Conservation (phyloP, 2,888 invertebrate genomes). For the Sarcophaga subvicina region DNA sequence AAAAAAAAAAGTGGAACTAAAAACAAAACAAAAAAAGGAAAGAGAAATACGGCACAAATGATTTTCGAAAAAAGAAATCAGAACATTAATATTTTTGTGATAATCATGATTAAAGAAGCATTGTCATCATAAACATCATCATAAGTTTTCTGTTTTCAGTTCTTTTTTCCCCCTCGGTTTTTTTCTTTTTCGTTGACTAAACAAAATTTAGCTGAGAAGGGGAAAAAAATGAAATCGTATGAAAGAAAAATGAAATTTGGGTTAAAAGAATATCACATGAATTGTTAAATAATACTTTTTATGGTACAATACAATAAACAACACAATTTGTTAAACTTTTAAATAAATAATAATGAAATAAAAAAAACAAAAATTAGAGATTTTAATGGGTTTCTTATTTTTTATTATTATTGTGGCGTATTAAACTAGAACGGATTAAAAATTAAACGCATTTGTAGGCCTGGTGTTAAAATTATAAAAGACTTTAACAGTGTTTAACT, state of each 20-base stretch:
- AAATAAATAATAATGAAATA: not conserved
- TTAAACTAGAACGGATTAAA: not conserved
- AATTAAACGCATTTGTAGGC: not conserved
- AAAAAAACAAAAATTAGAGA: not conserved
- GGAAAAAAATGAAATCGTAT: not conserved
- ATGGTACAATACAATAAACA: not conserved
- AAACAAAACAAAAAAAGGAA: not conserved
- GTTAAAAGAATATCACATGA: slow-evolving; percentile 59
- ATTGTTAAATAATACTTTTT: slow-evolving; percentile 33
- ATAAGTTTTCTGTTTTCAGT: not conserved
- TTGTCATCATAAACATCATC: not conserved
- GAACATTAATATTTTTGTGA: not conserved
- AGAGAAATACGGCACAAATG: not conserved
- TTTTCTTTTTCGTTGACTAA: slow-evolving; percentile 34
- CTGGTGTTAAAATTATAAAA: not conserved
- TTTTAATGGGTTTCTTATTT: not conserved
- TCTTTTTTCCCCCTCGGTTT: not conserved
- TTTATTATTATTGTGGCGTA: not conserved
- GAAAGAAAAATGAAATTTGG: slow-evolving; percentile 40
- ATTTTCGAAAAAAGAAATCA: not conserved
- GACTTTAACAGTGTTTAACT: too few species aligned
- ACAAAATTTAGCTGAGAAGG: slow-evolving; percentile 12
- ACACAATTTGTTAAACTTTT: not conserved
- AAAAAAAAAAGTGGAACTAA: not conserved
- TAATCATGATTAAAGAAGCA: not conserved